phyloP scores from a whole-genome alignment of 2,888 invertebrate species.

The Tiliacea aurago region DNA sequence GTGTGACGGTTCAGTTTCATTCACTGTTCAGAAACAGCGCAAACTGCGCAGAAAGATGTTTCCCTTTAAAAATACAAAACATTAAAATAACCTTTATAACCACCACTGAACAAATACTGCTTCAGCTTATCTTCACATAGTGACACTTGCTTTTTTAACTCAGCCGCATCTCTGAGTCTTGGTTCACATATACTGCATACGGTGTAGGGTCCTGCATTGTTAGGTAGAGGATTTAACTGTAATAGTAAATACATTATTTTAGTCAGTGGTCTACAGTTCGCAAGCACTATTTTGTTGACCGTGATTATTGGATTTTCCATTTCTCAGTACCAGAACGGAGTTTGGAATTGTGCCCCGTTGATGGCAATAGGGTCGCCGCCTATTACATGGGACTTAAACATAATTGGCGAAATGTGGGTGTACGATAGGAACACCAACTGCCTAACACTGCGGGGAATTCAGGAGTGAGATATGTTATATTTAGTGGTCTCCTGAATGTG shows the following conservation, averaged over 20 bases:
- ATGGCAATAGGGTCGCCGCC: neutral
- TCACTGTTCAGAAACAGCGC: no score
- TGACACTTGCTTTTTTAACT: conserved; percentile 58
- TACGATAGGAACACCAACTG: neutral
- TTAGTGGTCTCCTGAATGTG: neutral
- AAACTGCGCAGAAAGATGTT: no score
- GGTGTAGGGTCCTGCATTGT: conserved; percentile 14
- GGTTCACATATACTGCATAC: conserved; percentile 57
- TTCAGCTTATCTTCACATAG: conserved; percentile 59
- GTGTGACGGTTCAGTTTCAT: no score
- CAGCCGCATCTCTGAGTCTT: conserved; percentile 51
- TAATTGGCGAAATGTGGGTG: neutral
- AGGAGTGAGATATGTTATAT: neutral
- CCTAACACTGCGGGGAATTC: neutral
- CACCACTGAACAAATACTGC: conserved; percentile 44
- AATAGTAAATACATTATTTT: conserved; percentile 1
- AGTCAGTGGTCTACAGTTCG: neutral
- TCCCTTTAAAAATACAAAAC: no score
- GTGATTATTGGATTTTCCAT: neutral
- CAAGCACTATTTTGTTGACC: neutral
- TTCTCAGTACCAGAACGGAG: neutral
- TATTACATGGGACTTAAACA: neutral
- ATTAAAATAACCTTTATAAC: conserved; percentile 39
- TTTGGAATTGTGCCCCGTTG: neutral
- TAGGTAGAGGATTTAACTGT: conserved; percentile 51